Conservation (phyloP, 2,888 invertebrate genomes). For the Mantis religiosa region DNA sequence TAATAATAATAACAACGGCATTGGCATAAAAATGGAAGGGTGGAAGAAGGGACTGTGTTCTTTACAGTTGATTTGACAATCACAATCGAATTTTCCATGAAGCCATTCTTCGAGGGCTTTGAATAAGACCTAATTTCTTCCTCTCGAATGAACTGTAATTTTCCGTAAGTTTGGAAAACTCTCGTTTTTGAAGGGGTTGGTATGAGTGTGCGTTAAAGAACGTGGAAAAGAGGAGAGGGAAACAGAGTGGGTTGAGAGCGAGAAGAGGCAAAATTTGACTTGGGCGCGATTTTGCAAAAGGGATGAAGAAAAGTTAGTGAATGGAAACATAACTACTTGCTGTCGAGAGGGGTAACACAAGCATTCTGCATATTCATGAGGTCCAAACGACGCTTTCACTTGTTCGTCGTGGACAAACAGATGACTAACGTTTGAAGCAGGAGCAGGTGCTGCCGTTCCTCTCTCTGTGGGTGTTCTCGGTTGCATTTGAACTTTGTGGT, state of each 20-base stretch:
- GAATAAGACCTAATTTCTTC: constrained; percentile 32
- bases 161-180: constrained; percentile 30
- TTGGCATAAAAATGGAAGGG: constrained; percentile 25
- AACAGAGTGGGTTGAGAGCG: background rate
- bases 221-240: background rate
- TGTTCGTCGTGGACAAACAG: constrained; percentile 2
- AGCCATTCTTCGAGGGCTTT: constrained; percentile 21
- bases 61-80: constrained; percentile 30
- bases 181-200: background rate
- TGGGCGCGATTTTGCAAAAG: constrained; percentile 14
- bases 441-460: background rate
- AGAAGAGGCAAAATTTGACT: constrained; percentile 18
- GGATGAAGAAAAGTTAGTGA: constrained; percentile 28
- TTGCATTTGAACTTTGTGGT: background rate
- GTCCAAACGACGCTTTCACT: constrained; percentile 11
- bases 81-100: constrained; percentile 32
- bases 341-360: background rate
- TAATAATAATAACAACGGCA: constrained; percentile 26
- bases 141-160: constrained; percentile 28
- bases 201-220: background rate
- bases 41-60: constrained; percentile 5
- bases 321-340: constrained; percentile 28
- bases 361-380: constrained; percentile 21
- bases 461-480: background rate
- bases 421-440: background rate